phyloP scores from a whole-genome alignment of 1,140 invertebrate genomes.

The Octopus sinensis region DNA sequence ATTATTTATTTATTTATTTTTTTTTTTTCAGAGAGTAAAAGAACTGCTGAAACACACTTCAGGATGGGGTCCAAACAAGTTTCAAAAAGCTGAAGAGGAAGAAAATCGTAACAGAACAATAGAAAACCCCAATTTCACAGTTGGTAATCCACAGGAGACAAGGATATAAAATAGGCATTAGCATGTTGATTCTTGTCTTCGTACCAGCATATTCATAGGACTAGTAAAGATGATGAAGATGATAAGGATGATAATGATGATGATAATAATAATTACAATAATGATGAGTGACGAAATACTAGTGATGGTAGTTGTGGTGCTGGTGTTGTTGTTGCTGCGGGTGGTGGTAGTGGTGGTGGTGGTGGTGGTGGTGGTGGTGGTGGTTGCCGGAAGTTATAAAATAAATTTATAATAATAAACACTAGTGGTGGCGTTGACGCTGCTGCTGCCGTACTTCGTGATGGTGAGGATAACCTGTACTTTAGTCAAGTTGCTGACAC shows the following conservation, averaged over 20 bases:
- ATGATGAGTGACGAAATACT: background rate
- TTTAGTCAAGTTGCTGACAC: background rate
- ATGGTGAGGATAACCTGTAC: background rate
- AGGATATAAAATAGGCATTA: conserved; percentile 24
- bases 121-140: conserved; percentile 29
- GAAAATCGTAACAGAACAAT: conserved; percentile 28
- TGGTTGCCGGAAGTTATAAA: background rate
- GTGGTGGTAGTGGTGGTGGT: background rate
- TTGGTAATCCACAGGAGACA: conserved; percentile 30
- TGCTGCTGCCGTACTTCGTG: too few relatives aligned
- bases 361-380: background rate
- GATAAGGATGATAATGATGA: background rate
- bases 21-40: conserved; percentile 40
- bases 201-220: background rate
- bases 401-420: background rate
- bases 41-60: conserved; percentile 34
- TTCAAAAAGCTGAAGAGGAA: conserved; percentile 38
- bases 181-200: background rate
- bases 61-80: conserved; percentile 49
- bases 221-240: background rate
- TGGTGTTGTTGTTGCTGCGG: background rate
- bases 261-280: background rate
- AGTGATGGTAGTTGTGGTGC: background rate
- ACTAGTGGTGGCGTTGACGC: too few relatives aligned
- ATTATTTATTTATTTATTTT: background rate